Conservation (phyloP, 1,140 invertebrate species). For the Drosophila kikkawai region DNA sequence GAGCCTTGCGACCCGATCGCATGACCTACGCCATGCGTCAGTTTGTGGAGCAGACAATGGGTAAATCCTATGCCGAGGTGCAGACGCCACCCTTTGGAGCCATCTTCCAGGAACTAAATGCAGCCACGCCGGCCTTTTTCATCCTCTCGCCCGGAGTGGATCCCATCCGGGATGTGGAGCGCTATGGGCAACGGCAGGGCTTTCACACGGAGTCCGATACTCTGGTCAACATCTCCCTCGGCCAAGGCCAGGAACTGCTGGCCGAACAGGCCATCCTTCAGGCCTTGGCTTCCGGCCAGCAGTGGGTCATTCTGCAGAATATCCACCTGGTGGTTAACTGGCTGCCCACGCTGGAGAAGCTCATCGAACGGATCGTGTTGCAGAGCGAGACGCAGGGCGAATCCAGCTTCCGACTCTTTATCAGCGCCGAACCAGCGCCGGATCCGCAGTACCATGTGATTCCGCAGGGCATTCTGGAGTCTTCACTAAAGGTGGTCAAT, state of each 20-base stretch:
- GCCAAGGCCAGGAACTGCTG: conserved; percentile 96
- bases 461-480: conserved; percentile 94
- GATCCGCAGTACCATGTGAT: conserved; percentile 87
- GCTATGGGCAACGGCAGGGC: conserved; percentile 90
- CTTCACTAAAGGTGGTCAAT: conserved; percentile 98
- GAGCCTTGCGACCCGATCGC: conserved; percentile 93
- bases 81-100: conserved; percentile 92
- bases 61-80: conserved; percentile 92
- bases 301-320: conserved; percentile 97
- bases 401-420: conserved; percentile 88
- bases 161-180: conserved; percentile 95
- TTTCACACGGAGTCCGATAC: conserved; percentile 92
- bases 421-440: conserved; percentile 88
- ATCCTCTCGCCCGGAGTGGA: conserved; percentile 98
- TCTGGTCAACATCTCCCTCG: conserved; percentile 96
- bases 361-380: conserved; percentile 89
- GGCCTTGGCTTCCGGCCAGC: conserved; percentile 91
- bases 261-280: conserved; percentile 94
- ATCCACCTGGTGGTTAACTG: conserved; percentile 96
- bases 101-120: conserved; percentile 94
- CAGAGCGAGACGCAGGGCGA: conserved; percentile 83
- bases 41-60: conserved; percentile 95
- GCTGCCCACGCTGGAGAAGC: conserved; percentile 95
- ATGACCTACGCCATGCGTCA: conserved; percentile 80
- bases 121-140: conserved; percentile 96